A percentile compares a stretch with the other conserved stretches of the same genome.
Evolutionary conservation across 2,888 invertebrate genomes (phyloP).

Genomic region (Oscheius sp.): DNA sequence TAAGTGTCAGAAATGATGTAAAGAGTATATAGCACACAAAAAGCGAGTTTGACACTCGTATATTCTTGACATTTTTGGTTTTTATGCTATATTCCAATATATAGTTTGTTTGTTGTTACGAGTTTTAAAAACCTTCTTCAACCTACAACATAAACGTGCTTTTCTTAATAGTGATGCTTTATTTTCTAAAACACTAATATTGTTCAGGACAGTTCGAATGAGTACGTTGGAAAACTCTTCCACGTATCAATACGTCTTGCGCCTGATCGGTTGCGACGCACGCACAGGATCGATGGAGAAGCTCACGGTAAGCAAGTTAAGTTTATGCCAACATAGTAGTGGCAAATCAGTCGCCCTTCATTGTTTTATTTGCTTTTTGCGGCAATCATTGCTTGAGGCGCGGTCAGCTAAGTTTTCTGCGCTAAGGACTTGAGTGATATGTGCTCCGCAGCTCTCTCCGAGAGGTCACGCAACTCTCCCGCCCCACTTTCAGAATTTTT

Average conservation of each 20-base stretch:
- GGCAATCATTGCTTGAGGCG: slow-evolving; percentile 33
- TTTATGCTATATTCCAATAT: too few species aligned
- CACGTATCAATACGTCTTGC: slow-evolving; percentile 22
- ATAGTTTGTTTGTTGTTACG: too few species aligned
- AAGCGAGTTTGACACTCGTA: too few species aligned
- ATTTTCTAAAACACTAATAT: too few species aligned
- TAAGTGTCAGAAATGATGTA: too few species aligned
- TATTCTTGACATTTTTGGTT: too few species aligned
- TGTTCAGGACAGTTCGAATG: slow-evolving; percentile 9
- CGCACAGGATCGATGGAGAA: slow-evolving; percentile 27
- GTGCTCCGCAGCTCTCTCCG: slow-evolving; percentile 34
- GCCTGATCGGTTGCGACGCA: slow-evolving; percentile 6
- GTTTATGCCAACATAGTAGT: neutral
- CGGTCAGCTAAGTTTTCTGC: slow-evolving; percentile 34
- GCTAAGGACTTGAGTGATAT: slow-evolving; percentile 32
- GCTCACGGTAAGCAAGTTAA: slow-evolving; percentile 1
- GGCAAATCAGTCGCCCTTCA: neutral
- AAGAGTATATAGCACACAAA: too few species aligned
- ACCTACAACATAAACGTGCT: too few species aligned
- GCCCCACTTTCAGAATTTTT: slow-evolving; percentile 25
- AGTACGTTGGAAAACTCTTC: slow-evolving; percentile 16
- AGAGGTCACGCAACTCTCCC: slow-evolving; percentile 36
- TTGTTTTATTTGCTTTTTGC: slow-evolving; percentile 15
- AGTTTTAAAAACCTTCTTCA: too few species aligned
- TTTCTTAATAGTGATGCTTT: too few species aligned